These are phyloP conservation scores for Stratiomys singularior DNA, from an alignment of 2,888 invertebrate species.

Conservation along the genomic window DNA sequence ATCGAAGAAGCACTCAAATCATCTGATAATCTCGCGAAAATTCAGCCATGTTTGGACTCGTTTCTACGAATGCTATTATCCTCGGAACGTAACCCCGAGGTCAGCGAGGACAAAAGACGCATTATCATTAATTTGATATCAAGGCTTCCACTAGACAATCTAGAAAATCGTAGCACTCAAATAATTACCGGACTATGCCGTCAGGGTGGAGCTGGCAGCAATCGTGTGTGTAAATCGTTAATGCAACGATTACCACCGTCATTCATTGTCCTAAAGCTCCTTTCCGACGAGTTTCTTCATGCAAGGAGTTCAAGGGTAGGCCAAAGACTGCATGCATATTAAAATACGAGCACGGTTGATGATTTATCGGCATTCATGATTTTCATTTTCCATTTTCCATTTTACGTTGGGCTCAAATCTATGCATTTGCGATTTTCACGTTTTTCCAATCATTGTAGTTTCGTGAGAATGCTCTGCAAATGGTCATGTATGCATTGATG, in stretches of 20 bases:
- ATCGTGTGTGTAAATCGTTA: conserved; percentile 65
- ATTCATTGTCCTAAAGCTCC: conserved; percentile 64
- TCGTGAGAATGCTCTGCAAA: conserved; percentile 79
- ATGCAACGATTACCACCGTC: conserved; percentile 66
- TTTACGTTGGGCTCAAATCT: neutral
- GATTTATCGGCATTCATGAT: conserved; percentile 21
- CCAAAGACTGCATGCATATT: conserved; percentile 42
- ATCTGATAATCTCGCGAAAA: conserved; percentile 66
- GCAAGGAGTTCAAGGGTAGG: conserved; percentile 65
- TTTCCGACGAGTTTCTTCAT: conserved; percentile 65
- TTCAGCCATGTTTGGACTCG: conserved; percentile 72
- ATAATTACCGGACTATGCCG: conserved; percentile 64
- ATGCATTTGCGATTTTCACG: too few relatives aligned
- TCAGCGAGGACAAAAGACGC: conserved; percentile 63
- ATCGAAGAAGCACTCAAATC: conserved; percentile 66
- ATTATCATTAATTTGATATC: conserved; percentile 63
- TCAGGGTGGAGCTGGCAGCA: conserved; percentile 64
- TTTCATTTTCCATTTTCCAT: conserved; percentile 16
- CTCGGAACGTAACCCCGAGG: conserved; percentile 69
- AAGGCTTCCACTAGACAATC: conserved; percentile 64
- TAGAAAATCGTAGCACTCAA: conserved; percentile 63
- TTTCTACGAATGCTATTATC: conserved; percentile 73
- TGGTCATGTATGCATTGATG: conserved; percentile 79
- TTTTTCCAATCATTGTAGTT: conserved; percentile 64
- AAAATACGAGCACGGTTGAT: neutral